These are phyloP conservation scores for Philhelius pedissequus DNA, from an alignment of 2,888 invertebrate species.

Conservation along the genomic window DNA sequence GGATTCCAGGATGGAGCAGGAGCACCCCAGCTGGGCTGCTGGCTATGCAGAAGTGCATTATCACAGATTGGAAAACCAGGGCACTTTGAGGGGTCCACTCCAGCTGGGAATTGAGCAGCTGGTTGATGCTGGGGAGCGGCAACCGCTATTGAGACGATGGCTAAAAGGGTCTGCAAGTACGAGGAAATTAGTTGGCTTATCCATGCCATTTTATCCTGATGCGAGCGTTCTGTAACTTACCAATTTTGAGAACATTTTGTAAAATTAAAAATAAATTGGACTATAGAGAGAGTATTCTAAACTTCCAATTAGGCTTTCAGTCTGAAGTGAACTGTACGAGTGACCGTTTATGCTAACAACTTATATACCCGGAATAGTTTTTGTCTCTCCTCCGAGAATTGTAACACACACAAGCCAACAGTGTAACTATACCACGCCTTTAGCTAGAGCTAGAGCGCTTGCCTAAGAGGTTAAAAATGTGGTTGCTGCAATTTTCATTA, in stretches of 20 bases:
- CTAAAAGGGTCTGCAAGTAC: slow-evolving; percentile 73
- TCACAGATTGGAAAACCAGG: slow-evolving; percentile 80
- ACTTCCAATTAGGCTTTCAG: slow-evolving; percentile 79
- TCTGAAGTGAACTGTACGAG: slow-evolving; percentile 76
- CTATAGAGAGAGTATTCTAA: slow-evolving; percentile 76
- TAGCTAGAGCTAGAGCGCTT: slow-evolving; percentile 39
- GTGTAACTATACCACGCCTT: slow-evolving; percentile 62
- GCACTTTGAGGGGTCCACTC: slow-evolving; percentile 79
- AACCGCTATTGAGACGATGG: slow-evolving; percentile 75
- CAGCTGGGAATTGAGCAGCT: slow-evolving; percentile 79
- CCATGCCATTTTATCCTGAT: slow-evolving; percentile 15
- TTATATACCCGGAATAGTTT: slow-evolving; percentile 75
- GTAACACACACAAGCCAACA: slow-evolving; percentile 46
- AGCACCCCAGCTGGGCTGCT: slow-evolving; percentile 75
- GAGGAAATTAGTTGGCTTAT: slow-evolving; percentile 24
- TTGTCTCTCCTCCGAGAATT: slow-evolving; percentile 64
- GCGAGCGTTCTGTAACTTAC: slow-evolving; percentile 73
- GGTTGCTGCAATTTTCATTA: slow-evolving; percentile 67
- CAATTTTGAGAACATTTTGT: slow-evolving; percentile 78
- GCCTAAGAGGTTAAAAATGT: slow-evolving; percentile 68
- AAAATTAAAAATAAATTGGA: slow-evolving; percentile 74
- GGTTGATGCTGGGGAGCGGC: slow-evolving; percentile 77
- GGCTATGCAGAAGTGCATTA: slow-evolving; percentile 78
- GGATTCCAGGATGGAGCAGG: slow-evolving; percentile 73
- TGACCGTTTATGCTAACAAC: slow-evolving; percentile 72